phyloP scores from a whole-genome alignment of 2,888 invertebrate genomes.

The Diplazon laetatorius region DNA sequence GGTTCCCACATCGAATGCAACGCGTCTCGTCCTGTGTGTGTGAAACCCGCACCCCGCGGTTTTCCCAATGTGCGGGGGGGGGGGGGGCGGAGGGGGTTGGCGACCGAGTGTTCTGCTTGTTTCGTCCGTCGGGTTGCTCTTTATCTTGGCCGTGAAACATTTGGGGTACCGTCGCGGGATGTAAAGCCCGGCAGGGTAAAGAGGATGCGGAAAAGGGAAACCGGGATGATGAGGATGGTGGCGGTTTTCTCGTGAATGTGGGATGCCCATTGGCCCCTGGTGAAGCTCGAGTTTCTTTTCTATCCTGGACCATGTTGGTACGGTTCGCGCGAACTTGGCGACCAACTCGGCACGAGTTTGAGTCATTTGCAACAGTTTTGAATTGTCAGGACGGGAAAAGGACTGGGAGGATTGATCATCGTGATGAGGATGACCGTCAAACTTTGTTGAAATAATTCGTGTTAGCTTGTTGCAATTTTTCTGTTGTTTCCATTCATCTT shows the following conservation, averaged over 20 bases:
- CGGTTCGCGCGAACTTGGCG: constrained; percentile 34
- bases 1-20: constrained; percentile 40
- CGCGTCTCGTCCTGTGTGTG: constrained; percentile 28
- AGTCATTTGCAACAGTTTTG: constrained; percentile 34
- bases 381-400: constrained; percentile 28
- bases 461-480: too few relatives aligned
- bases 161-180: constrained; percentile 17
- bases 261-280: constrained; percentile 17
- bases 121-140: constrained; percentile 16
- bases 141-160: not conserved
- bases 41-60: too few relatives aligned
- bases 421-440: not conserved
- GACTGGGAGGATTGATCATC: constrained; percentile 16
- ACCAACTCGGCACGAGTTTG: constrained; percentile 47
- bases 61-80: constrained; percentile 55
- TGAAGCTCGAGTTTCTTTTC: too few relatives aligned
- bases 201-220: constrained; percentile 35
- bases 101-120: constrained; percentile 25
- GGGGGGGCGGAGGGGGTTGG: too few relatives aligned
- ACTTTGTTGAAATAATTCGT: too few relatives aligned
- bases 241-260: constrained; percentile 33
- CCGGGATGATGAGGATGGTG: constrained; percentile 23
- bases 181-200: constrained; percentile 4
- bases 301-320: too few relatives aligned
- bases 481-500: too few relatives aligned